A percentile compares a stretch with the other conserved stretches of the same genome.
These are phyloP conservation scores for Idaea straminata DNA, from an alignment of 2,888 invertebrate genomes.

Conservation along the genomic window DNA sequence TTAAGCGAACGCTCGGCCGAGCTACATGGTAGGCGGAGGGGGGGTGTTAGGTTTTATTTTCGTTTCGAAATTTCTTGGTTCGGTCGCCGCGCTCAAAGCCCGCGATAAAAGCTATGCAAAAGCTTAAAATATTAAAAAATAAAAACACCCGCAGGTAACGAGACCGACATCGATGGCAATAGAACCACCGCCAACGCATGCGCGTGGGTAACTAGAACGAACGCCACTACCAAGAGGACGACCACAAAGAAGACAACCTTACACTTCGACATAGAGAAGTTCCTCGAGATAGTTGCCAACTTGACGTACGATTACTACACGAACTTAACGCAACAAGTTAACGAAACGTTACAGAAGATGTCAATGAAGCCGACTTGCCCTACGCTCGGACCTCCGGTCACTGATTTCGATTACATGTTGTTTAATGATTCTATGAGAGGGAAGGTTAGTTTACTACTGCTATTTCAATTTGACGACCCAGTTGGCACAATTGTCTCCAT, in stretches of 20 bases:
- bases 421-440: constrained; percentile 39
- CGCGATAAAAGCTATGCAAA: no score
- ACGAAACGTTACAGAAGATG: constrained; percentile 37
- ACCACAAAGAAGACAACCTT: constrained; percentile 5
- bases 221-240: constrained; percentile 12
- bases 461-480: not conserved
- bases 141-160: no score
- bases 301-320: constrained; percentile 48
- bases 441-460: constrained; percentile 35
- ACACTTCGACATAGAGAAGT: constrained; percentile 36
- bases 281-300: constrained; percentile 41
- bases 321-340: constrained; percentile 44
- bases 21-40: no score
- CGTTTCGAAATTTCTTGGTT: no score
- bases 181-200: no score
- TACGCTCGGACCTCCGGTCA: constrained; percentile 11
- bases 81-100: no score
- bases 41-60: no score
- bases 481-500: no score
- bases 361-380: constrained; percentile 41
- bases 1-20: no score
- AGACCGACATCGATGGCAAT: not conserved
- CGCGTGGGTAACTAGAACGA: constrained; percentile 2
- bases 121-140: no score
- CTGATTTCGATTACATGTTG: constrained; percentile 21